Evolutionary conservation across 2,888 invertebrate genomes (phyloP).

Genomic region (Salpingus planirostris): DNA sequence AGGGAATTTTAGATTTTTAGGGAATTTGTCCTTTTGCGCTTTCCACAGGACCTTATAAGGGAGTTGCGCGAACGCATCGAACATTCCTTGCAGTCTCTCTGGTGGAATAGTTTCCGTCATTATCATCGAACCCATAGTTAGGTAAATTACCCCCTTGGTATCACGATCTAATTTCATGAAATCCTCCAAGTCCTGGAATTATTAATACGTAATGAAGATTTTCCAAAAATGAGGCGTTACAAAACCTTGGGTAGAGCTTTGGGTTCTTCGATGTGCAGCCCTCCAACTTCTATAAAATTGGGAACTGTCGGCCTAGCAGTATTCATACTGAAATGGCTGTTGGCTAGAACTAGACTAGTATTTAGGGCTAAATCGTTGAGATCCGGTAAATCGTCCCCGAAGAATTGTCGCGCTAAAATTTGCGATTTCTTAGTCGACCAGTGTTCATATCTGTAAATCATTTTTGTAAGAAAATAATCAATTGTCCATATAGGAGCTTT

Average conservation of each 20-base stretch:
- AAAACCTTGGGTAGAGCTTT: slow-evolving; percentile 46
- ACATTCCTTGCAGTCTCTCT: slow-evolving; percentile 42
- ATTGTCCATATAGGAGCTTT: background rate
- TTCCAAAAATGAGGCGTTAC: no score
- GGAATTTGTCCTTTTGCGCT: slow-evolving; percentile 44
- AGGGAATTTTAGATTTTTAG: slow-evolving; percentile 39
- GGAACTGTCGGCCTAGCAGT: slow-evolving; percentile 49
- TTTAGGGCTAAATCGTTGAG: slow-evolving; percentile 43
- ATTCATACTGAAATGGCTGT: slow-evolving; percentile 50
- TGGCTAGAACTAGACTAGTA: slow-evolving; percentile 47
- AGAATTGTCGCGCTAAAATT: slow-evolving; percentile 44
- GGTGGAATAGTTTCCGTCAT: slow-evolving; percentile 47
- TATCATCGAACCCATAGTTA: slow-evolving; percentile 53
- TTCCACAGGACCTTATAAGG: slow-evolving; percentile 50
- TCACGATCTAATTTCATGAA: slow-evolving; percentile 3
- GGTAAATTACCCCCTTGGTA: slow-evolving; percentile 43
- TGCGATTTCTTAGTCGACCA: slow-evolving; percentile 22
- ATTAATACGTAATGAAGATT: background rate
- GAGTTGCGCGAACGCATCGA: slow-evolving; percentile 45
- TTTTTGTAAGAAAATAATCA: background rate
- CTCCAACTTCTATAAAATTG: slow-evolving; percentile 49
- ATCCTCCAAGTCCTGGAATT: slow-evolving; percentile 7
- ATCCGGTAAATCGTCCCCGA: slow-evolving; percentile 43
- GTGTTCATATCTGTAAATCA: slow-evolving; percentile 13
- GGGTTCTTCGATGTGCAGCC: slow-evolving; percentile 42